phyloP scores from a whole-genome alignment of 2,888 invertebrate species.

The Exocentrus adspersus region DNA sequence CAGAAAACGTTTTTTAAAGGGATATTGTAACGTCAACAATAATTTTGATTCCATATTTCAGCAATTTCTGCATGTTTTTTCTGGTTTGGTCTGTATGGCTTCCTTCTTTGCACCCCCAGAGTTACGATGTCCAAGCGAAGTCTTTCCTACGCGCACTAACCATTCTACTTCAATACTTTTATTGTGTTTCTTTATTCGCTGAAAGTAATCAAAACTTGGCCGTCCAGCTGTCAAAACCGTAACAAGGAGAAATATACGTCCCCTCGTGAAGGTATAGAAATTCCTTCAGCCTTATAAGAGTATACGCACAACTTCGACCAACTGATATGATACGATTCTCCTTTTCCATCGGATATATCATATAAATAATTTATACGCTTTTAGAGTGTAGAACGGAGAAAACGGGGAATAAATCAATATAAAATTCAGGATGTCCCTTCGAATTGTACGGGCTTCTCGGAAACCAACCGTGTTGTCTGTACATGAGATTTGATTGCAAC shows the following conservation, averaged over 20 bases:
- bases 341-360: slow-evolving; percentile 21
- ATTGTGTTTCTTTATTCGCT: not conserved
- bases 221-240: slow-evolving; percentile 27
- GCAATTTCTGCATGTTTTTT: too few species aligned
- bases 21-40: too few species aligned
- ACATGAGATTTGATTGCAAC: slow-evolving; percentile 29
- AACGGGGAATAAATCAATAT: slow-evolving; percentile 36
- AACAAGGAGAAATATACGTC: slow-evolving; percentile 22
- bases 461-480: slow-evolving; percentile 20
- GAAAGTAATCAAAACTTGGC: slow-evolving; percentile 20
- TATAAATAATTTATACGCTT: slow-evolving; percentile 39
- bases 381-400: slow-evolving; percentile 21
- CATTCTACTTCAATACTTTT: not conserved
- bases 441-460: slow-evolving; percentile 28
- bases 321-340: slow-evolving; percentile 20
- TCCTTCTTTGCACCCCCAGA: too few species aligned
- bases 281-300: not conserved
- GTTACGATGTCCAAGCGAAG: too few species aligned
- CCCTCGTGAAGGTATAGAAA: slow-evolving; percentile 12
- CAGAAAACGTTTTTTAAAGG: too few species aligned
- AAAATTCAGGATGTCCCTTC: slow-evolving; percentile 41
- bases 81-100: too few species aligned
- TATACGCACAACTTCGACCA: slow-evolving; percentile 5
- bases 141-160: not conserved
- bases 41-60: too few species aligned